Conservation (phyloP, 2,113 vertebrate species). For the Phaetusa simplex region DNA sequence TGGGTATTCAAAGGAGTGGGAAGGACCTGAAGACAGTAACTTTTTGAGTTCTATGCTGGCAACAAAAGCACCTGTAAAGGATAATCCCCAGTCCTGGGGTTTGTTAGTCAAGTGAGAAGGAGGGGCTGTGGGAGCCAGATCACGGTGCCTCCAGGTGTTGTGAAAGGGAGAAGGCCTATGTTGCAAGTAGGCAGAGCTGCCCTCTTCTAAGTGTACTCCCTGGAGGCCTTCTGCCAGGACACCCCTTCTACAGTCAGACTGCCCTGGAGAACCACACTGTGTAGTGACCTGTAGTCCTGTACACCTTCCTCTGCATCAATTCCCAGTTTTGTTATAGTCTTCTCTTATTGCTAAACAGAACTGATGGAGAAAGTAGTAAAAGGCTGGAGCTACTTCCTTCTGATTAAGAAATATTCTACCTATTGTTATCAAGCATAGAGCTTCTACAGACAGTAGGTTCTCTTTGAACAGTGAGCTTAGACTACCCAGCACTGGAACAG, state of each 20-base stretch:
- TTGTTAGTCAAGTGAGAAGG: not conserved
- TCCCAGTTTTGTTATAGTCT: not conserved
- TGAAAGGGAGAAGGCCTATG: not conserved
- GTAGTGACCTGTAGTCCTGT: not conserved
- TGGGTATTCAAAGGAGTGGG: not conserved
- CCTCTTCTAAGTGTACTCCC: not conserved
- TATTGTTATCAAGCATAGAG: not conserved
- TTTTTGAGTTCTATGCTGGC: accelerated
- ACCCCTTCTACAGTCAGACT: not conserved
- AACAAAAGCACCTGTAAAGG: not conserved
- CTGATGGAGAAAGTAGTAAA: not conserved
- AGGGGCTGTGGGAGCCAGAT: not conserved
- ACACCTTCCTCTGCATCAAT: not conserved
- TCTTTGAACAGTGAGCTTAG: not conserved
- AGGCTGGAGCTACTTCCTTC: not conserved
- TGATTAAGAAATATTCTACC: not conserved
- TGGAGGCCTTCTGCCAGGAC: not conserved
- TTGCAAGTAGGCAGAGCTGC: not conserved
- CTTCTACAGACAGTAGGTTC: not conserved
- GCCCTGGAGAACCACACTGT: not conserved
- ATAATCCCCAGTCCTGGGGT: not conserved
- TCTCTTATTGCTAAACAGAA: not conserved
- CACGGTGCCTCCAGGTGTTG: not conserved
- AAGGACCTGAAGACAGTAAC: not conserved
- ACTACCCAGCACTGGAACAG: not conserved